These are phyloP conservation scores for Myotis planiceps DNA, from an alignment of 2,797 vertebrate species.

Conservation along the genomic window DNA sequence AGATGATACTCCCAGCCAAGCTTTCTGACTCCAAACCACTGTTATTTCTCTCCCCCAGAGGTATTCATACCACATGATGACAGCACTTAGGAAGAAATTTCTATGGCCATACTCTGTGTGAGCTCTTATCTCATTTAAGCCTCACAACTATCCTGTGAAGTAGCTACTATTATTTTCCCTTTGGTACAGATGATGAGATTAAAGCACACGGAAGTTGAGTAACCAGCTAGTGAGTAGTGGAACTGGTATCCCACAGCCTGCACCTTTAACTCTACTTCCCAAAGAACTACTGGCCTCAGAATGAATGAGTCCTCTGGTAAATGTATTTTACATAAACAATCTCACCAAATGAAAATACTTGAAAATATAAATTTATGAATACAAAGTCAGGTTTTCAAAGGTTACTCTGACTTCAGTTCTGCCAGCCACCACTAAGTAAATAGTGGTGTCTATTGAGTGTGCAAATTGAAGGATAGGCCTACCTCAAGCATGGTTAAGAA, in stretches of 20 bases:
- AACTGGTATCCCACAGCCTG: not conserved
- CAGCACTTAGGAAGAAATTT: not conserved
- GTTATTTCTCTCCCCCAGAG: not conserved
- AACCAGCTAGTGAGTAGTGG: not conserved
- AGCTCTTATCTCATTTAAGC: not conserved
- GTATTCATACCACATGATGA: not conserved
- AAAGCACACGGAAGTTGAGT: not conserved
- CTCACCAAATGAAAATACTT: not conserved
- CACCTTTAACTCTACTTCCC: not conserved
- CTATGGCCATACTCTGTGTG: not conserved
- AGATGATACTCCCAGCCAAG: not conserved
- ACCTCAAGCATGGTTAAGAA: not conserved
- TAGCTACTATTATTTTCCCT: not conserved
- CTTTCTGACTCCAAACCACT: not conserved
- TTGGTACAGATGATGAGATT: not conserved
- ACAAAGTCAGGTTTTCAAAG: not conserved
- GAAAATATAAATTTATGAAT: not conserved
- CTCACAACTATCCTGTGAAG: not conserved
- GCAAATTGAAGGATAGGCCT: not conserved
- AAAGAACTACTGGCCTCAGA: not conserved
- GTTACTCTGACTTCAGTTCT: not conserved
- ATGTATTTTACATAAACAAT: not conserved
- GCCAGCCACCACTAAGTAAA: not conserved
- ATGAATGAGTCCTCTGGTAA: not conserved
- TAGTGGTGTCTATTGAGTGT: not conserved